Evolutionary conservation across 2,888 invertebrate genomes (phyloP), one percentile per base, ranked within the genome.

Genomic region (Meloe dianella): DNA sequence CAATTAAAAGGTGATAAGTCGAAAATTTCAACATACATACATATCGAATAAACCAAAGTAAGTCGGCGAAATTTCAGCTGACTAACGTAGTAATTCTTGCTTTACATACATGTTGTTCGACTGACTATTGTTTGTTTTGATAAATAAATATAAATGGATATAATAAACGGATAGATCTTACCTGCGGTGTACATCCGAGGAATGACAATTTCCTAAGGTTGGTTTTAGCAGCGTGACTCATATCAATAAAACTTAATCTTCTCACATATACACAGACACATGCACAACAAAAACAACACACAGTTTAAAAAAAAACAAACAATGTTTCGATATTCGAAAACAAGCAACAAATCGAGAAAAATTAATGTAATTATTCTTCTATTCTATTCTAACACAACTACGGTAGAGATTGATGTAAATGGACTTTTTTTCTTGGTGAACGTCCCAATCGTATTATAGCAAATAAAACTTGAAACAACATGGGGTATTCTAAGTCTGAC

Each of bases 151-250:
- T 17, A 41, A 41, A 41, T 14, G n/a, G n/a, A n/a, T n/a, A n/a
- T n/a, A 10, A 41, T 12, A n/a, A 12, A 12, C 12, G 4, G 8
- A 29, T 30, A 41, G 9, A 51, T 54, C 84, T 75, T 85, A 87
- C 84, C 78, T 84, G 54, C 67, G 88, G 87, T 69, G 87, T 87
- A 79, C 92, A 91, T 75, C 92, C 91, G 71, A 92, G 86, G 82
- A 92, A 92, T 61, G 91, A 91, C 64, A 92, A 85, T 81, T 92
- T 92, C 83, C 90, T 88, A 79, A 88, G 87, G 79, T 88, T 89
- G 76, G 86, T 87, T 76, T 87, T 86, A 68, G 78, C 76, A 2
- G 80, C 80, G 65, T 71, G 74, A 58, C 76, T 79, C 78, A 78
- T 80, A 74, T 77, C 54, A 54, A 54, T 54, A 54, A 24, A 54